These are phyloP conservation scores for Chloroceryle inda DNA, from an alignment of 2,797 vertebrate species.

Conservation along the genomic window DNA sequence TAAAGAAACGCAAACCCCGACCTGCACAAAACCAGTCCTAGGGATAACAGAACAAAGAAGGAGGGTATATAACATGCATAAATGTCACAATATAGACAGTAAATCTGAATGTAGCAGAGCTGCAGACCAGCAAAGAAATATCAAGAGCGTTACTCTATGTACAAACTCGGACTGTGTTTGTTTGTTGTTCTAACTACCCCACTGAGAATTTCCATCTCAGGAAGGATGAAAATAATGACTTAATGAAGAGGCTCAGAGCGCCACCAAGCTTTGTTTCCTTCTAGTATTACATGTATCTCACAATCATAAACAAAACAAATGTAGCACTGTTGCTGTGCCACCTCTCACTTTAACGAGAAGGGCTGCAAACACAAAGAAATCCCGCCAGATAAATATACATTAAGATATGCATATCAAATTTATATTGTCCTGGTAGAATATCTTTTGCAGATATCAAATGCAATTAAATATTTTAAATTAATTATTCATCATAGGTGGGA, in stretches of 20 bases:
- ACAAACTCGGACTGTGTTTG: background rate
- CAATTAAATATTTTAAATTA: background rate
- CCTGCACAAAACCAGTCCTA: background rate
- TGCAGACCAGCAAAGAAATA: background rate
- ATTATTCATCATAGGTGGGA: background rate
- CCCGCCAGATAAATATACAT: background rate
- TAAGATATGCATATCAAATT: background rate
- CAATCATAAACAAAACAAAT: background rate
- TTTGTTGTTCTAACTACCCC: background rate
- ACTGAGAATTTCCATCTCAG: background rate
- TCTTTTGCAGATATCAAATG: background rate
- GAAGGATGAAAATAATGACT: background rate
- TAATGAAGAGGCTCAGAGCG: background rate
- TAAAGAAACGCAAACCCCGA: background rate
- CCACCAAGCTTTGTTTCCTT: background rate
- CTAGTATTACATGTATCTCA: background rate
- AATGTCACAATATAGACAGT: rapidly evolving
- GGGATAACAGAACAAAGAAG: background rate
- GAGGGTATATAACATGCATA: too few species aligned
- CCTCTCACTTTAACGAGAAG: background rate
- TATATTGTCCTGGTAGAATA: background rate
- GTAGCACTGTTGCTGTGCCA: background rate
- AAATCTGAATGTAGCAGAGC: background rate
- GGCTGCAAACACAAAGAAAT: background rate
- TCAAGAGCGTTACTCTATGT: background rate